Percentiles rank a stretch among this genome's conserved stretches.
Evolutionary conservation across 1,140 invertebrate species (phyloP).

Genomic region (Bombus balteatus): DNA sequence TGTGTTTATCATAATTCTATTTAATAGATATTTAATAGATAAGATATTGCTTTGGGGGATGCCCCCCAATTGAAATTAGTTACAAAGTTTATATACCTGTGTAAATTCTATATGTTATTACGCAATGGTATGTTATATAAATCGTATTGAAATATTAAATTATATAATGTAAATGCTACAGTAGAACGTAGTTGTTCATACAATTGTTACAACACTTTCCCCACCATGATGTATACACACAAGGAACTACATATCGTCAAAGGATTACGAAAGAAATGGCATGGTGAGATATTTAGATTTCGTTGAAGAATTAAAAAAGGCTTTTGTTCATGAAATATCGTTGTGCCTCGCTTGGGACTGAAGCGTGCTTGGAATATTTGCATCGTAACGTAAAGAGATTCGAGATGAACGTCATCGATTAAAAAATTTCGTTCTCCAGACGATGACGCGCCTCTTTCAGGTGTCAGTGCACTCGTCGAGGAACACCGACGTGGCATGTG

Average conservation of each 20-base stretch:
- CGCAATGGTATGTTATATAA: no score
- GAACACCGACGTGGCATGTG: neutral
- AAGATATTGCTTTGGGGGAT: no score
- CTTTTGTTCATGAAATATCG: neutral
- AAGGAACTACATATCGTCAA: neutral
- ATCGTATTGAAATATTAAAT: neutral
- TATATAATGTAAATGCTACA: neutral
- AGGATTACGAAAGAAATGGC: neutral
- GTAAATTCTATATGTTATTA: no score
- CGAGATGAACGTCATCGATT: slow-evolving; percentile 1
- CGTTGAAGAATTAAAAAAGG: neutral
- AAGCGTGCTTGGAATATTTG: neutral
- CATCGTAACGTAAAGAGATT: neutral
- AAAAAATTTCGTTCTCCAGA: slow-evolving; percentile 14
- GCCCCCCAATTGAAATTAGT: no score
- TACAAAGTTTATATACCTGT: no score
- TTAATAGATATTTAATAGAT: no score
- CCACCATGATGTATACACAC: neutral
- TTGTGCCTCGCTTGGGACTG: neutral
- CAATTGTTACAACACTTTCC: neutral
- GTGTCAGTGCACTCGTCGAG: neutral
- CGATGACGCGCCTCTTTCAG: neutral
- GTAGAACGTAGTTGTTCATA: no score
- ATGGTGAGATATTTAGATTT: neutral
- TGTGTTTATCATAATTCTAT: no score